phyloP scores from a whole-genome alignment of 2,797 vertebrate species.

The Microhierax caerulescens region DNA sequence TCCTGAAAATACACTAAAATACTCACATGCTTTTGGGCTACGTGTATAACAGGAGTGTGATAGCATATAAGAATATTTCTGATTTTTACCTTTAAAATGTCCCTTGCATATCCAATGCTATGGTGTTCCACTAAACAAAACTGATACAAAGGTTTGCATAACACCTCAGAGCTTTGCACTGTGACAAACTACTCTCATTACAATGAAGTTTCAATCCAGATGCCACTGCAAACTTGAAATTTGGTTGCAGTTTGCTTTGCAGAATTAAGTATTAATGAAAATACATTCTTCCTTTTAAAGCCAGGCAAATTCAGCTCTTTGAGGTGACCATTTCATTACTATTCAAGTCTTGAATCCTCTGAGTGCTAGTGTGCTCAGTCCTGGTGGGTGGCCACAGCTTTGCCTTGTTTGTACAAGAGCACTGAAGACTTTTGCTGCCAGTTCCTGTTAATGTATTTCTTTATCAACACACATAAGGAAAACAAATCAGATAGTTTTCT shows the following conservation, averaged over 20 bases:
- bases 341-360: not conserved
- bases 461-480: not conserved
- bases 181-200: not conserved
- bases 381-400: not conserved
- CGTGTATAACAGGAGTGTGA: not conserved
- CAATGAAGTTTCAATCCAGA: not conserved
- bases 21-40: not conserved
- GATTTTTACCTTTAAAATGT: not conserved
- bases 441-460: not conserved
- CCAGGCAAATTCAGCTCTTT: not conserved
- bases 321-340: not conserved
- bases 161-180: not conserved
- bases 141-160: not conserved
- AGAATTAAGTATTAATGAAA: not conserved
- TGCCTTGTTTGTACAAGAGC: not conserved
- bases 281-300: not conserved
- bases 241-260: not conserved
- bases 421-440: not conserved
- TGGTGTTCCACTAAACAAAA: not conserved
- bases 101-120: not conserved
- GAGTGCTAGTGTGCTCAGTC: not conserved
- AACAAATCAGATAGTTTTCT: not conserved
- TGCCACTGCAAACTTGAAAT: fast-evolving
- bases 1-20: not conserved
- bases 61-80: not conserved